Evolutionary conservation across 1,140 invertebrate species (phyloP).

Genomic region (Drosophila oshimai): DNA sequence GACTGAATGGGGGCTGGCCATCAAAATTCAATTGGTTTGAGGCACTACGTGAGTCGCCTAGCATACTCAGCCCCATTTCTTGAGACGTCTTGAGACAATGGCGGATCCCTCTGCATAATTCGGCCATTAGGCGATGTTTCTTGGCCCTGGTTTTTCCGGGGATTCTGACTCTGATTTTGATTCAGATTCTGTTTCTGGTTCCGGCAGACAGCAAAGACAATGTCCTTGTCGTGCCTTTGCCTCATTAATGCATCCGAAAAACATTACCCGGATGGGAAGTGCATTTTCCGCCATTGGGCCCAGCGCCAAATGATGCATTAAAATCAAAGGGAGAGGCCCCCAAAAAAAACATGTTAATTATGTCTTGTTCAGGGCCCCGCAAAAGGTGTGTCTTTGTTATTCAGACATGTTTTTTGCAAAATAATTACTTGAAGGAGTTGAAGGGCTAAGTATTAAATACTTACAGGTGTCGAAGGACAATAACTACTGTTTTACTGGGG

Average conservation of each 20-base stretch:
- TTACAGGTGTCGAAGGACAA: too few species aligned
- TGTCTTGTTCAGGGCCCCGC: not conserved
- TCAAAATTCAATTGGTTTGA: constrained; percentile 79
- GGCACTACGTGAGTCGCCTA: constrained; percentile 61
- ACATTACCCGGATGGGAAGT: constrained; percentile 47
- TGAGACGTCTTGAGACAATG: constrained; percentile 33
- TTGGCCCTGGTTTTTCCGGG: constrained; percentile 33
- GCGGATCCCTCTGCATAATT: constrained; percentile 55
- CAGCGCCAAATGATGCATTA: constrained; percentile 69
- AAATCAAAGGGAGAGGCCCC: not conserved
- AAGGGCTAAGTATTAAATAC: too few species aligned
- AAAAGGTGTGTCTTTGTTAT: not conserved
- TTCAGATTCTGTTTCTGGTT: too few species aligned
- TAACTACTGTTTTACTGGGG: too few species aligned
- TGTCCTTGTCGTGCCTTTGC: constrained; percentile 34
- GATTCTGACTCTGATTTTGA: too few species aligned
- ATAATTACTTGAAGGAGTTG: not conserved
- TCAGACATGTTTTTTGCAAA: not conserved
- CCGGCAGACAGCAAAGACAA: constrained; percentile 33
- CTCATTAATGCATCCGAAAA: constrained; percentile 66
- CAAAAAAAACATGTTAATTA: constrained; percentile 12
- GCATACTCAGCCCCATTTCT: constrained; percentile 4
- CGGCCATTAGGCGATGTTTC: constrained; percentile 60
- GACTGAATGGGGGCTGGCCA: constrained; percentile 45
- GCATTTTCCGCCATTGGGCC: constrained; percentile 45